These are phyloP conservation scores for Zaprionus taronus DNA, from an alignment of 1,140 invertebrate species.

Conservation along the genomic window DNA sequence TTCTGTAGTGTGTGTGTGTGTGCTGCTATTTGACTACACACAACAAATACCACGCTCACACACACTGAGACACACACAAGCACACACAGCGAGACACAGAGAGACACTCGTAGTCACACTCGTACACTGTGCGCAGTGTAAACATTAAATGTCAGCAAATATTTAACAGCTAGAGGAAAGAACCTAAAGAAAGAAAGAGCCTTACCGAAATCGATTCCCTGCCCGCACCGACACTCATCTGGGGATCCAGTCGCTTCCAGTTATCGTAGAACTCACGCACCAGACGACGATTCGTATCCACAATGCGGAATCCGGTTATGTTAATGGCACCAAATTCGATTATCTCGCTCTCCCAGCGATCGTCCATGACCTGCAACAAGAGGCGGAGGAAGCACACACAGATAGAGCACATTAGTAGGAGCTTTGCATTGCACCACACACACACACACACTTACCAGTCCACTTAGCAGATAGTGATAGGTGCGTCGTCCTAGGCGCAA, in stretches of 20 bases:
- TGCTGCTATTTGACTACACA: conserved; percentile 65
- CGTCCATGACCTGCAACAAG: conserved; percentile 93
- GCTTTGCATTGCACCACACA: neutral
- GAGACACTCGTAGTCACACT: conserved; percentile 26
- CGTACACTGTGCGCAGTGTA: conserved; percentile 30
- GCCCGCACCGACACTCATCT: conserved; percentile 87
- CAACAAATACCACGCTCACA: conserved; percentile 59
- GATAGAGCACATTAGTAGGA: neutral
- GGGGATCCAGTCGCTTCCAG: conserved; percentile 90
- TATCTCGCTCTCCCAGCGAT: conserved; percentile 95
- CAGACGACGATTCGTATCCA: conserved; percentile 91
- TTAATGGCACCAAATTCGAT: conserved; percentile 97
- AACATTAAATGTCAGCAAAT: conserved; percentile 77
- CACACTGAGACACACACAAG: conserved; percentile 33
- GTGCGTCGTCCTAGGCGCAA: conserved; percentile 93
- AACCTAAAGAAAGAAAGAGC: conserved; percentile 40
- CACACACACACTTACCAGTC: conserved; percentile 89
- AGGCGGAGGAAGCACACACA: neutral
- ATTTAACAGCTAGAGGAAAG: conserved; percentile 60
- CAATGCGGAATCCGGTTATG: conserved; percentile 97
- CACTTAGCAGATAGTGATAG: conserved; percentile 96
- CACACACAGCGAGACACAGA: conserved; percentile 4
- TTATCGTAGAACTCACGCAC: conserved; percentile 93
- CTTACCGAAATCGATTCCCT: conserved; percentile 93
- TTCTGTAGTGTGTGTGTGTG: conserved; percentile 28